Percentiles rank a stretch among this genome's conserved stretches.
These are phyloP conservation scores for Augochlorella aurata DNA, from an alignment of 2,888 invertebrate species.

Conservation along the genomic window DNA sequence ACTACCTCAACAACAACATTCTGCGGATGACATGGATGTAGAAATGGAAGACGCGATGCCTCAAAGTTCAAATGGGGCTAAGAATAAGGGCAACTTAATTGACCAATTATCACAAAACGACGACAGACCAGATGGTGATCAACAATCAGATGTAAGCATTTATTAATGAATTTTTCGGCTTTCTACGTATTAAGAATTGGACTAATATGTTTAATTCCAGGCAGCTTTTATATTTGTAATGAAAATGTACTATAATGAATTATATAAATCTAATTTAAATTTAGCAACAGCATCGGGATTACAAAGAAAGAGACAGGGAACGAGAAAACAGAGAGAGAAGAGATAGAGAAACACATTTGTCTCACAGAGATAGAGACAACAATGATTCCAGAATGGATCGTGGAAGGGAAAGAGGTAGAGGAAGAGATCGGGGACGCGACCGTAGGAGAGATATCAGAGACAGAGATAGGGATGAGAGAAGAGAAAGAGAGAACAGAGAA, in stretches of 20 bases:
- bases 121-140: slow-evolving; percentile 67
- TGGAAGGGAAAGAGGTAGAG: slow-evolving; percentile 76
- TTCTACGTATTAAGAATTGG: neutral
- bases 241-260: slow-evolving; percentile 11
- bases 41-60: slow-evolving; percentile 87
- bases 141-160: slow-evolving; percentile 61
- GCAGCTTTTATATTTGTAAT: neutral
- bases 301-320: slow-evolving; percentile 75
- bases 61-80: slow-evolving; percentile 63
- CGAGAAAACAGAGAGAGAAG: slow-evolving; percentile 76
- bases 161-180: neutral
- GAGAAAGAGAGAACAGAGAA: slow-evolving; percentile 72
- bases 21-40: slow-evolving; percentile 91
- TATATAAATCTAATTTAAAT: slow-evolving; percentile 13
- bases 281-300: slow-evolving; percentile 63
- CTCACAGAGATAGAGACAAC: slow-evolving; percentile 71
- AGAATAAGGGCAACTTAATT: slow-evolving; percentile 78
- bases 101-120: slow-evolving; percentile 84
- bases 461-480: slow-evolving; percentile 75
- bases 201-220: neutral
- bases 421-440: slow-evolving; percentile 77
- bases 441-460: slow-evolving; percentile 76
- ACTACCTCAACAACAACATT: slow-evolving; percentile 77
- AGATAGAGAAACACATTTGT: slow-evolving; percentile 72
- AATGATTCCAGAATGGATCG: slow-evolving; percentile 72